Base-by-base conservation (phyloP, 37 sponge, comb jelly and placozoan species). In the Ianthella basta region DNA sequence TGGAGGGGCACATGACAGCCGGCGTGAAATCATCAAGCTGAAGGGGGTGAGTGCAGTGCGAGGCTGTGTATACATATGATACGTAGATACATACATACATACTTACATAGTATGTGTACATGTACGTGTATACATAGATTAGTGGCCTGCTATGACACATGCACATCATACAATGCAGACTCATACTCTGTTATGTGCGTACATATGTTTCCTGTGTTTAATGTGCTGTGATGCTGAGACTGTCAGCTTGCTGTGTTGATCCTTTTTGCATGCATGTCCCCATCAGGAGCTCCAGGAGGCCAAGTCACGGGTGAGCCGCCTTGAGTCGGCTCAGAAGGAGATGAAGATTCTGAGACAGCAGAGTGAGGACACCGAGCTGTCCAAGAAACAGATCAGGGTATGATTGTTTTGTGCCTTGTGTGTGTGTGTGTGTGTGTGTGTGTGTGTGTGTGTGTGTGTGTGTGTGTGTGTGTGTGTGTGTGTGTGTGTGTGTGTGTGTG, bases 21-120 rank as follows among this genome's bases (percentile, higher is more conserved):
- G 86, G 77, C 88, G 86, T 59, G 96, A 90, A 30, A 90, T 92
- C 69, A 88, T 92, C 50, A 95, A 92, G 79, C 88, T 92, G 67
- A 88, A 87, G 57, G 96, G 90, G 84, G 91, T 87, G 69, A 23
- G 64, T 27, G 30, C 54, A 61, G 27, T 29, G 27, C 14, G n/a
- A n/a, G 29, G 70, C 29, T 69, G 70, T 61, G 34, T 30, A 30
- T 35, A 30, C 6, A 30, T 1, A 32, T 6, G 27, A 6, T 30
- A 69, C 15, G 34, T 44, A 44, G 6, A 44, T 6, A 44, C 50
- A 8, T 44, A 44, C 50, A 3, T 3, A 8, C 50, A 61, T 25
- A 61, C 63, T 4, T 18, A 56, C 59, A 56, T 18, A 19, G 63
- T 61, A 27, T 61, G 27, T 61, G 6, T 35, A 30, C 35, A 69